Evolutionary conservation across 2,797 vertebrate genomes (phyloP).

Genomic region (Buphagus erythrorhynchus): DNA sequence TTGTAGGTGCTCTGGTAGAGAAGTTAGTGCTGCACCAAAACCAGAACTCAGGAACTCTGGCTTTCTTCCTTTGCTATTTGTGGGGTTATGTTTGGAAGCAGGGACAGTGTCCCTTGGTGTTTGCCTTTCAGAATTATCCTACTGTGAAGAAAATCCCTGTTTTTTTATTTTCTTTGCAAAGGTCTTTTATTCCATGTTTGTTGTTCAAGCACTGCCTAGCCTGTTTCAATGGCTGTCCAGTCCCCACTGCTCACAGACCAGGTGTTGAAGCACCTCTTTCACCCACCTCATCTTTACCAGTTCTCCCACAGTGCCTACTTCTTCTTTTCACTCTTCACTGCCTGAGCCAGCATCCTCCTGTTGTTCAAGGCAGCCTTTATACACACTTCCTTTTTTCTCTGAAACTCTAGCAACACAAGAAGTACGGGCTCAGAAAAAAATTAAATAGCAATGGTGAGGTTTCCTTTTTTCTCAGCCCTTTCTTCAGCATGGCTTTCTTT

Average conservation of each 20-base stretch:
- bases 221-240: neutral
- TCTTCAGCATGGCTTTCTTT: neutral
- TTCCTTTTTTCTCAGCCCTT: neutral
- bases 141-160: neutral
- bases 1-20: neutral
- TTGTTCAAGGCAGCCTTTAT: conserved; percentile 33
- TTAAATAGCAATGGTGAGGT: neutral
- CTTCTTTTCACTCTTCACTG: conserved; percentile 53
- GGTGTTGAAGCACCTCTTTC: neutral
- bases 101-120: neutral
- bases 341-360: neutral
- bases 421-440: neutral
- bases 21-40: neutral
- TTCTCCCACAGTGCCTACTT: conserved; percentile 34
- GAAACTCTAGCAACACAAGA: neutral
- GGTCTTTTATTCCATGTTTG: neutral
- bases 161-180: neutral
- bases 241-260: neutral
- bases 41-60: neutral
- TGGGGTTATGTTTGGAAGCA: neutral
- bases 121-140: neutral
- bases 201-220: neutral
- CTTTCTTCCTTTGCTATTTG: neutral
- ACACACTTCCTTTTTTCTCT: conserved; percentile 49
- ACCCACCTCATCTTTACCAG: neutral